Base-by-base conservation (phyloP, 1,140 invertebrate genomes). In the Meloidogyne chitwoodi region DNA sequence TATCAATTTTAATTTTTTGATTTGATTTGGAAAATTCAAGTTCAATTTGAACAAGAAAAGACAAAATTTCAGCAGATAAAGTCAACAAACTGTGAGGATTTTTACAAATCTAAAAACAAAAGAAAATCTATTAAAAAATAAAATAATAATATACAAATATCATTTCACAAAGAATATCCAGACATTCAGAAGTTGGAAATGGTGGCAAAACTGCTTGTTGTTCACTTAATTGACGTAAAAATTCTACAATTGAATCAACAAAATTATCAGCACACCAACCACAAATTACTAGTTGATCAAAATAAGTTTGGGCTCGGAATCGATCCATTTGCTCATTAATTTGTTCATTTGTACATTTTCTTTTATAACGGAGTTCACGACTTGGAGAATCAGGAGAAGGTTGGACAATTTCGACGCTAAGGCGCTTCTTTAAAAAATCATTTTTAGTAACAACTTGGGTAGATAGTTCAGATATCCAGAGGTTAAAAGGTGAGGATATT, bases 181-280 rank as follows among this genome's bases (percentile, higher is more conserved):
- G 31, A 26, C 65, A 64, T 69, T 82, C 81, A 19, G 44, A 71
- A 24, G 78, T 76, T 19, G 81, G 81, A 22, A 82, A 56, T 11
- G 71, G 64, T 29, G 56, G 22, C 22, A 67, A 19, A 65, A 24
- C 8, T 48, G 61, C 26, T 79, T 62, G 34, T 38, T 56, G 76
- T 63, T 73, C 56, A 27, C 8, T 24, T n/a, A 64, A 24, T 27
- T 68, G 38, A 22, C 26, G 19, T 14, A 72, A 44, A 72, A 83
- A 82, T 29, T 81, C 82, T 16, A 61, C 14, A 38, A 83, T 48
- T 29, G 75, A 71, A 19, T 76, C 68, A 71, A 83, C 64, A 29
- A 84, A 80, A 16, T 56, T 69, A n/a, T 83, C 81, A n/a, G 68
- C 61, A 64, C 81, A 82, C 61, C 65, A 77, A 5, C 81, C 81